A percentile compares a stretch with the other conserved stretches of the same genome.
Evolutionary conservation across 1,140 invertebrate genomes (phyloP).

Genomic region (Drosophila guanche): DNA sequence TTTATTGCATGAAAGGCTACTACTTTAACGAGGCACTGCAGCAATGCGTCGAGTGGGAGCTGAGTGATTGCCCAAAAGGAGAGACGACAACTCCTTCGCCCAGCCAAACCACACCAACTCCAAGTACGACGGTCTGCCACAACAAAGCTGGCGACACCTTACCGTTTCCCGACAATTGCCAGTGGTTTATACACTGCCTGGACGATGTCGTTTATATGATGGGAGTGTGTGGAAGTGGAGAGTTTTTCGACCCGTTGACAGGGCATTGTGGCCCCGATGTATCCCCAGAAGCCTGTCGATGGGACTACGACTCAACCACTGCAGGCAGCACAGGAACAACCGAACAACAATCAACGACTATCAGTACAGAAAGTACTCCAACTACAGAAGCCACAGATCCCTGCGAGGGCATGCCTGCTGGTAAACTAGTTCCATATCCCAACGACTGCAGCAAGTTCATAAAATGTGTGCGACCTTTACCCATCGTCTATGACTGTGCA

Average conservation of each 20-base stretch:
- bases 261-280: conserved; percentile 45
- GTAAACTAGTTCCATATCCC: conserved; percentile 63
- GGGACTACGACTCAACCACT: conserved; percentile 13
- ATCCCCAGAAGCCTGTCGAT: conserved; percentile 47
- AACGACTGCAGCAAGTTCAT: conserved; percentile 66
- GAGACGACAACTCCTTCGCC: conserved; percentile 27
- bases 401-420: conserved; percentile 35
- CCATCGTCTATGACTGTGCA: conserved; percentile 40
- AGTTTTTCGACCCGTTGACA: conserved; percentile 59
- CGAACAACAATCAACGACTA: conserved; percentile 5
- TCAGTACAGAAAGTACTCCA: conserved; percentile 5
- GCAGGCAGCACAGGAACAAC: conserved; percentile 2
- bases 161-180: conserved; percentile 53
- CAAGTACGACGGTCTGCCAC: conserved; percentile 28
- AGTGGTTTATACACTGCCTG: conserved; percentile 51
- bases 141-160: conserved; percentile 19
- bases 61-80: conserved; percentile 41
- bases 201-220: conserved; percentile 64
- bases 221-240: conserved; percentile 31
- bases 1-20: conserved; percentile 49
- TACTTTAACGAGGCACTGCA: conserved; percentile 55
- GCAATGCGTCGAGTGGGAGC: conserved; percentile 46
- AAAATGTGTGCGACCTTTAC: conserved; percentile 28
- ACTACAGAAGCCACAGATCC: conserved; percentile 19
- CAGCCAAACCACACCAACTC: conserved; percentile 18